Percentiles rank a stretch among this genome's conserved stretches.
Conservation (phyloP, 2,797 vertebrate species). For the Dicrostonyx torquatus region DNA sequence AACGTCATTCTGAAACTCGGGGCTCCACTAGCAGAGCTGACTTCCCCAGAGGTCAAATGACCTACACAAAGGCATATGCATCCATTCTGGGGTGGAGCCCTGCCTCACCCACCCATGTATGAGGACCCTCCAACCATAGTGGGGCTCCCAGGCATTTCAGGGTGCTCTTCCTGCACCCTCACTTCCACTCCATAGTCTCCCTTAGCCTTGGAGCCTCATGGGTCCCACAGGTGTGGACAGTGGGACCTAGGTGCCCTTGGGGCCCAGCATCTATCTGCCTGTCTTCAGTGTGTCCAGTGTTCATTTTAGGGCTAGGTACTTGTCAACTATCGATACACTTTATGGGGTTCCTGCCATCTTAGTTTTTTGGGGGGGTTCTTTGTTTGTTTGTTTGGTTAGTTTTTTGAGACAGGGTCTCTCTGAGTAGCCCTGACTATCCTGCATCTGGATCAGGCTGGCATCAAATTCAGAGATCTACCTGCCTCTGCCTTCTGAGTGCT, state of each 20-base stretch:
- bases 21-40: neutral
- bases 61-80: rapidly evolving
- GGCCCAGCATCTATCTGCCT: neutral
- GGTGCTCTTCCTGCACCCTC: neutral
- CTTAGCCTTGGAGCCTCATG: no score
- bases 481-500: neutral
- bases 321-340: no score
- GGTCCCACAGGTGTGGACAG: neutral
- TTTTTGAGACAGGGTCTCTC: neutral
- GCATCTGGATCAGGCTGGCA: neutral
- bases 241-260: no score
- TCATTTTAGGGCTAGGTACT: neutral
- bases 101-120: no score
- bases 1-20: neutral
- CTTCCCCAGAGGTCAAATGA: neutral
- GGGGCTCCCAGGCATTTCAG: neutral
- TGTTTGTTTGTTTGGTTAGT: neutral
- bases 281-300: neutral
- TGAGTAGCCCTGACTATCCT: neutral
- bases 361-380: neutral
- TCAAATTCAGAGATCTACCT: neutral
- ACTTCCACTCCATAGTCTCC: no score
- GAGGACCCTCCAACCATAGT: neutral
- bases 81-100: neutral
- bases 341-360: neutral